phyloP scores from a whole-genome alignment of 1,140 invertebrate genomes.

The Drosophila nigrodunni region DNA sequence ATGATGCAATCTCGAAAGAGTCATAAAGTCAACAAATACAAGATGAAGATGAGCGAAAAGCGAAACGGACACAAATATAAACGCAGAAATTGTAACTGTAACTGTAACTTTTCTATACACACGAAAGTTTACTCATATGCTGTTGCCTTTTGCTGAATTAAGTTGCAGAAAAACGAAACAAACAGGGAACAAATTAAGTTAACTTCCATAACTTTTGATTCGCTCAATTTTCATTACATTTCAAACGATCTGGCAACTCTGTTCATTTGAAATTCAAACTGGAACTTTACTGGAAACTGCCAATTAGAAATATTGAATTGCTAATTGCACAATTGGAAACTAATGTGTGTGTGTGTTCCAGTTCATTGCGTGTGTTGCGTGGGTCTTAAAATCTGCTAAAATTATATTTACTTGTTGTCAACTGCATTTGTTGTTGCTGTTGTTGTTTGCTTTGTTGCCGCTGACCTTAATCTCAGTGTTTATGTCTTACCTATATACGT shows the following conservation, averaged over 20 bases:
- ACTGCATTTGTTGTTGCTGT: background rate
- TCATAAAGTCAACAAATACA: constrained; percentile 17
- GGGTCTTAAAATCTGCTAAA: constrained; percentile 4
- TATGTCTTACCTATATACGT: constrained; percentile 9
- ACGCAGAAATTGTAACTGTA: background rate
- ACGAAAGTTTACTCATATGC: background rate
- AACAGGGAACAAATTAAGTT: too few species aligned
- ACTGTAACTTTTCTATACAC: background rate
- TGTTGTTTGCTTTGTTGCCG: constrained; percentile 13
- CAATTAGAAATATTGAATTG: background rate
- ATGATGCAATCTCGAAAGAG: constrained; percentile 37
- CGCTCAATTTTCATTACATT: too few species aligned
- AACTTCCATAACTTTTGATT: too few species aligned
- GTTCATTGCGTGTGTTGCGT: background rate
- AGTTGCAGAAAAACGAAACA: too few species aligned
- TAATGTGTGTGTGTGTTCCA: background rate
- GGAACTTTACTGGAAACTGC: background rate
- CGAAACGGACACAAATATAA: background rate
- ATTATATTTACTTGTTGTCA: background rate
- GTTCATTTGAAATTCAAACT: too few species aligned
- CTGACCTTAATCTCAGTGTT: constrained; percentile 27
- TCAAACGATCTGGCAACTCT: too few species aligned
- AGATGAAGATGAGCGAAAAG: background rate
- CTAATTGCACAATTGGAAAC: background rate
- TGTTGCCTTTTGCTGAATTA: too few species aligned